These are phyloP conservation scores for Zoanthus sociatus DNA, from an alignment of 92 coral and sea anemone genomes.

Conservation along the genomic window DNA sequence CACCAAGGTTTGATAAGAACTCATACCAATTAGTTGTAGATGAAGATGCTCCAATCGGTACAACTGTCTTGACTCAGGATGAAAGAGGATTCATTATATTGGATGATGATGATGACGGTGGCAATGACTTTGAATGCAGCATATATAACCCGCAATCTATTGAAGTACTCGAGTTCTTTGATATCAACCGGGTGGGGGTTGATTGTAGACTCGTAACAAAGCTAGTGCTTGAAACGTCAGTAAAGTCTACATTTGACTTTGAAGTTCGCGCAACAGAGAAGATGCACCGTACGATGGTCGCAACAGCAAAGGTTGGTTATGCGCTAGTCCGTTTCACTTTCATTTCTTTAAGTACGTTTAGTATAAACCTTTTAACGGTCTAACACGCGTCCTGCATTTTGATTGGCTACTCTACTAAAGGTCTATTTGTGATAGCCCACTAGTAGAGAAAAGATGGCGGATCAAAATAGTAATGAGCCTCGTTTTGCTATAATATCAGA, in stretches of 20 bases:
- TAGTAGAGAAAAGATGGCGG: too few species aligned
- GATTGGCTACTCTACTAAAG: too few species aligned
- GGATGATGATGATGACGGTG: constrained; percentile 60
- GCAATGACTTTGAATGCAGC: constrained; percentile 70
- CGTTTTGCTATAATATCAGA: too few species aligned
- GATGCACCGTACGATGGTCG: constrained; percentile 63
- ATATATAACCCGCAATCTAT: constrained; percentile 60
- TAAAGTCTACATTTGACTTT: constrained; percentile 67
- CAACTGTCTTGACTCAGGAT: constrained; percentile 52
- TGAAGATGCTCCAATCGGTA: constrained; percentile 67
- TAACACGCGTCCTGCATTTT: too few species aligned
- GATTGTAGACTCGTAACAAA: constrained; percentile 75
- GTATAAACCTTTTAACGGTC: too few species aligned
- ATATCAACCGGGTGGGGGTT: constrained; percentile 59
- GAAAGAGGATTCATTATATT: constrained; percentile 67
- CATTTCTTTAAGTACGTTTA: background rate
- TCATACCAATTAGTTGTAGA: constrained; percentile 62
- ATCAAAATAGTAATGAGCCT: too few species aligned
- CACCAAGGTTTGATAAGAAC: constrained; percentile 71
- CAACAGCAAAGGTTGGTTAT: constrained; percentile 66
- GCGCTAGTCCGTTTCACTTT: background rate
- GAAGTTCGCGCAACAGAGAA: constrained; percentile 83
- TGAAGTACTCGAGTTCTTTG: constrained; percentile 69
- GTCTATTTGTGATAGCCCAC: too few species aligned
- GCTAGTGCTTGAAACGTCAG: constrained; percentile 51